Percentiles rank a stretch among this genome's conserved stretches.
These are phyloP conservation scores for Caenorhabditis briggsae DNA, from an alignment of 1,140 invertebrate genomes.

Conservation along the genomic window DNA sequence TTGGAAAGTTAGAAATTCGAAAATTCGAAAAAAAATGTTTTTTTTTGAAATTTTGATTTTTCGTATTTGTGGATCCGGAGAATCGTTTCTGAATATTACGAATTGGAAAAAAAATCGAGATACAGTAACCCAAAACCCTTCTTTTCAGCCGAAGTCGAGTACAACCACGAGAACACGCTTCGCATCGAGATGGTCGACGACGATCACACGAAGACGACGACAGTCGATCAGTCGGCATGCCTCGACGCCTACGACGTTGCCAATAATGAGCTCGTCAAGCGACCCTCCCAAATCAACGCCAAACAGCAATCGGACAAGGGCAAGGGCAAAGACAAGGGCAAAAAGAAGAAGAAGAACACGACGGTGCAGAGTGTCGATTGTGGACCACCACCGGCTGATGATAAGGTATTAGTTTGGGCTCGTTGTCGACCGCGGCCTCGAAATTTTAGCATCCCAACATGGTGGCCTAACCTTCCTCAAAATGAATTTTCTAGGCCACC, in stretches of 20 bases:
- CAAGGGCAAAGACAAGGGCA: background rate
- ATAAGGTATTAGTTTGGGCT: no score
- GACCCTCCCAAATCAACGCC: background rate
- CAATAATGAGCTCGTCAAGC: background rate
- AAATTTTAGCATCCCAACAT: no score
- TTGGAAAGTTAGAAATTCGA: no score
- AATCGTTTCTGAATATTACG: no score
- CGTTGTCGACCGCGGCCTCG: no score
- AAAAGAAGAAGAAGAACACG: background rate
- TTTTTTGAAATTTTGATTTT: no score
- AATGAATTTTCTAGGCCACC: no score
- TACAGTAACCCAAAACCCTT: no score
- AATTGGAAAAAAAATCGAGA: no score
- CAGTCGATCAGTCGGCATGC: background rate
- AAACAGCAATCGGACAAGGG: background rate
- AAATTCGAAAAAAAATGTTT: no score
- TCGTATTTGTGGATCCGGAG: no score
- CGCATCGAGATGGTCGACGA: conserved; percentile 37
- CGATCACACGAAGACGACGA: conserved; percentile 21
- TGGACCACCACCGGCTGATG: background rate
- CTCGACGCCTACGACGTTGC: background rate
- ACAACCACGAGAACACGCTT: conserved; percentile 30
- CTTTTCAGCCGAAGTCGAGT: background rate
- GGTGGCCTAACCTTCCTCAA: no score
- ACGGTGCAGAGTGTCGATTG: conserved; percentile 8